These are phyloP conservation scores for Melanotaenia nigrans DNA, from an alignment of 2,797 vertebrate species.

Conservation along the genomic window DNA sequence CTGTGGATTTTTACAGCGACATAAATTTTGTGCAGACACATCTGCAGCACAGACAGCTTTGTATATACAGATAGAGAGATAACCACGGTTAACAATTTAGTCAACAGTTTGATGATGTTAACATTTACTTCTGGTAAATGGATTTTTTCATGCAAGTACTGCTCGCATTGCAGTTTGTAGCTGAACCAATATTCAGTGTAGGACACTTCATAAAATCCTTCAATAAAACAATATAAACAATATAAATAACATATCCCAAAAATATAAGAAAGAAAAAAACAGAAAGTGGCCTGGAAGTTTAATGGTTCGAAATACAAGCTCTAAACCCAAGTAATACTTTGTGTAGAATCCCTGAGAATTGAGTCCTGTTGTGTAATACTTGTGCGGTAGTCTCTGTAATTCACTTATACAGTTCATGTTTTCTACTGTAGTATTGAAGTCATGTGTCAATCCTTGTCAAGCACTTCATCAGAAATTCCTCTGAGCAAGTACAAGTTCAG, in stretches of 20 bases:
- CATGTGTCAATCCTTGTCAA: conserved; percentile 6
- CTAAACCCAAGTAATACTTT: not conserved
- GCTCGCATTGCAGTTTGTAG: not conserved
- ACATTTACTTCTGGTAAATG: not conserved
- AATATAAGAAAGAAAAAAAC: not conserved
- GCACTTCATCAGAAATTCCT: conserved; percentile 4
- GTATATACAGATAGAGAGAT: no score
- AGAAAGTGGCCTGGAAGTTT: not conserved
- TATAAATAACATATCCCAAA: not conserved
- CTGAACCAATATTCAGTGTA: not conserved
- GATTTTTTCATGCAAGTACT: not conserved
- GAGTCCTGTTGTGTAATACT: not conserved
- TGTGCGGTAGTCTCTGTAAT: not conserved
- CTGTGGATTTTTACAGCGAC: not conserved
- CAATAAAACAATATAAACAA: not conserved
- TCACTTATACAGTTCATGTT: not conserved
- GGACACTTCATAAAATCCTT: not conserved
- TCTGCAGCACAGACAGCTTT: not conserved
- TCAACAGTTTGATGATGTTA: not conserved
- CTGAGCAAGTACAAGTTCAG: conserved; percentile 6
- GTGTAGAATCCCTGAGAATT: not conserved
- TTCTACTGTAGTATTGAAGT: no score
- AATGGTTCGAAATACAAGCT: not conserved
- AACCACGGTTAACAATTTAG: no score
- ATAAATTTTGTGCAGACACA: not conserved